A percentile compares a stretch with the other conserved stretches of the same genome.
Conservation (phyloP, 1,140 invertebrate species). For the Leptonema lineaticorne region DNA sequence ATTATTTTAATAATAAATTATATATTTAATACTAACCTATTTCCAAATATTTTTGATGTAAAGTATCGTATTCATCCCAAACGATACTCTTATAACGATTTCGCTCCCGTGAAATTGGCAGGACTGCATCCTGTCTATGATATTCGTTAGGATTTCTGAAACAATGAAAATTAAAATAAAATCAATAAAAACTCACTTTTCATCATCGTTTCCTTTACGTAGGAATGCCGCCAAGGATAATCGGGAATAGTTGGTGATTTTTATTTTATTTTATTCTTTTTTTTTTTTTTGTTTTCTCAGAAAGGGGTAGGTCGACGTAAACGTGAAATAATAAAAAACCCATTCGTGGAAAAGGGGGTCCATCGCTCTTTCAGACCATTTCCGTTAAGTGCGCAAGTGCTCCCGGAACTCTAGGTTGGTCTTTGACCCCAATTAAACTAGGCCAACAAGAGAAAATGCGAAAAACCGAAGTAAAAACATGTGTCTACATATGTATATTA, state of each 20-base stretch:
- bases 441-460: conserved; percentile 14
- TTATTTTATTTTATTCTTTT: no score
- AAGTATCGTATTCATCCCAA: conserved; percentile 89
- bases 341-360: conserved; percentile 10
- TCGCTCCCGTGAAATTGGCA: conserved; percentile 76
- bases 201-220: neutral
- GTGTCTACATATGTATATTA: no score
- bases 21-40: conserved; percentile 82
- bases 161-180: conserved; percentile 24
- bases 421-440: conserved; percentile 26
- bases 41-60: conserved; percentile 90
- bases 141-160: conserved; percentile 85
- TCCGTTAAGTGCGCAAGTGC: conserved; percentile 23
- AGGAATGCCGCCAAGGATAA: no score
- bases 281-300: no score
- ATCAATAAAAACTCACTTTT: neutral
- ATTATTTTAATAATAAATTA: no score
- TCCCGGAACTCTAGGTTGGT: conserved; percentile 15
- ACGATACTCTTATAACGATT: conserved; percentile 79
- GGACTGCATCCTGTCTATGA: conserved; percentile 68
- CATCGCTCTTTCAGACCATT: conserved; percentile 15
- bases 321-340: conserved; percentile 21
- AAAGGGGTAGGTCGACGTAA: no score
- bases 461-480: no score
- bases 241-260: neutral